These are phyloP conservation scores for Agonopterix heracliana DNA, from an alignment of 2,888 invertebrate genomes.

Conservation along the genomic window DNA sequence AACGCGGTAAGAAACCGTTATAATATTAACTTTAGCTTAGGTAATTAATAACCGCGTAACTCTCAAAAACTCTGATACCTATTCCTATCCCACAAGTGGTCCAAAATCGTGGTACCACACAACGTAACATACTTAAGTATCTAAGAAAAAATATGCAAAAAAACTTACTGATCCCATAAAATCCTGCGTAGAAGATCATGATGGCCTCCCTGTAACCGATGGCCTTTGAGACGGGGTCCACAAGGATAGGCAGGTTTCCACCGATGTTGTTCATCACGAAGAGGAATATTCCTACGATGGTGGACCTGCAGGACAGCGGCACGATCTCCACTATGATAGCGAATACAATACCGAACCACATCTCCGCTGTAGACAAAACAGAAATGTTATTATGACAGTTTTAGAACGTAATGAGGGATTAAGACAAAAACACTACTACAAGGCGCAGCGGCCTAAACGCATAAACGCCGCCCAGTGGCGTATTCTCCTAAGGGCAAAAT, in stretches of 20 bases:
- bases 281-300: constrained; percentile 89
- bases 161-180: constrained; percentile 88
- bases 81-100: too few species aligned
- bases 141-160: too few species aligned
- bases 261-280: constrained; percentile 96
- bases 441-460: too few species aligned
- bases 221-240: constrained; percentile 88
- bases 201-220: constrained; percentile 90
- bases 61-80: too few species aligned
- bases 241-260: constrained; percentile 91
- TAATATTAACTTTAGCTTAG: too few species aligned
- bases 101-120: too few species aligned
- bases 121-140: too few species aligned
- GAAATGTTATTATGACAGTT: not conserved
- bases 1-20: too few species aligned
- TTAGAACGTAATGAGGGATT: not conserved
- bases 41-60: too few species aligned
- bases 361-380: constrained; percentile 81
- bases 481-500: too few species aligned
- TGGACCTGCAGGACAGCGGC: constrained; percentile 86
- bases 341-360: constrained; percentile 96
- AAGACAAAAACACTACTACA: too few species aligned
- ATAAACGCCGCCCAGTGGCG: too few species aligned
- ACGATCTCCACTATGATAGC: constrained; percentile 93
- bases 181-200: constrained; percentile 92